Evolutionary conservation across 2,113 vertebrate species (phyloP).

Genomic region (Tetrao urogallus): DNA sequence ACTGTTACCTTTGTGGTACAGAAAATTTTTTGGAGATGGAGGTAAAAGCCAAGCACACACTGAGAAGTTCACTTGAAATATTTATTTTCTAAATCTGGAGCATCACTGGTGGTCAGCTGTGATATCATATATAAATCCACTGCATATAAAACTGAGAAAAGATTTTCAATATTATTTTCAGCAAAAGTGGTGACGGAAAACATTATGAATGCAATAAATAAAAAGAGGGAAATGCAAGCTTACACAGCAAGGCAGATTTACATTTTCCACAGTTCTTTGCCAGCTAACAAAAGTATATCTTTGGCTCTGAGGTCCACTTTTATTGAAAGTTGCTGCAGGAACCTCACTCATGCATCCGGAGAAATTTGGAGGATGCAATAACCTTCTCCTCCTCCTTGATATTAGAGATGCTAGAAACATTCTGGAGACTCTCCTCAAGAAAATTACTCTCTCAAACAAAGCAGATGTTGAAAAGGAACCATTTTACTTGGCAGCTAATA

Average conservation of each 20-base stretch:
- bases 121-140: constrained; percentile 23
- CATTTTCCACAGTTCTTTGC: neutral
- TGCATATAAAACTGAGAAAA: neutral
- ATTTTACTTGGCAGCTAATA: constrained; percentile 18
- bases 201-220: constrained; percentile 13
- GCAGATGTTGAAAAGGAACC: constrained; percentile 41
- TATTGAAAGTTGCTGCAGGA: neutral
- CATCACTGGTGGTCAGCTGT: constrained; percentile 1
- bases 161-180: constrained; percentile 28
- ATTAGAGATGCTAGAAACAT: neutral
- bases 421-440: neutral
- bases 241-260: neutral
- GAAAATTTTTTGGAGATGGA: neutral
- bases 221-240: neutral
- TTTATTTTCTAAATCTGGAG: constrained; percentile 1
- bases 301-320: neutral
- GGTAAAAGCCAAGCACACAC: neutral
- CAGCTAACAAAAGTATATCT: neutral
- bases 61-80: neutral
- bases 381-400: neutral
- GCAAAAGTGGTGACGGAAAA: constrained; percentile 6
- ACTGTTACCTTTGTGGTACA: neutral
- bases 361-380: constrained; percentile 1
- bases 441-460: constrained; percentile 37
- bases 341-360: fast-evolving